Evolutionary conservation across 1,140 invertebrate species (phyloP).

Genomic region (Drosophila kurseongensis): DNA sequence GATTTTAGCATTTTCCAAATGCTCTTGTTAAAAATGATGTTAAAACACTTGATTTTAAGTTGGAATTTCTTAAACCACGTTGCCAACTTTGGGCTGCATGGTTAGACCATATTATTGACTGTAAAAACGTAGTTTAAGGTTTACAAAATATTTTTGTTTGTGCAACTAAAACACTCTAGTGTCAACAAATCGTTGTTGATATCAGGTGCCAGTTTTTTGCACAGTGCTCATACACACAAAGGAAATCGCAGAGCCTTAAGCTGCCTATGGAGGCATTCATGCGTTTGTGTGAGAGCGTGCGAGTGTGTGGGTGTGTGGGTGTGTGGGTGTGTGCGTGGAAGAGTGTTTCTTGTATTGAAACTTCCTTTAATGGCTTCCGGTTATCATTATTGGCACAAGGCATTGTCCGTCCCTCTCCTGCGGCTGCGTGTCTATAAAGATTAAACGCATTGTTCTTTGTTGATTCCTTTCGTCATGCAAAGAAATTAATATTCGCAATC

Average conservation of each 20-base stretch:
- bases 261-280: slow-evolving; percentile 47
- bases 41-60: too few species aligned
- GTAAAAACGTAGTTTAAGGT: background rate
- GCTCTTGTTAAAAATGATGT: too few species aligned
- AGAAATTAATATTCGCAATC: slow-evolving; percentile 83
- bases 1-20: too few species aligned
- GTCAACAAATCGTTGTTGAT: background rate
- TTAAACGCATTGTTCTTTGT: slow-evolving; percentile 78
- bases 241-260: slow-evolving; percentile 34
- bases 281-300: slow-evolving; percentile 23
- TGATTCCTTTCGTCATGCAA: slow-evolving; percentile 80
- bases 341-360: slow-evolving; percentile 72
- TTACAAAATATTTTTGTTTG: too few species aligned
- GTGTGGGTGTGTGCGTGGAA: slow-evolving; percentile 26
- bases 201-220: background rate
- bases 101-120: too few species aligned
- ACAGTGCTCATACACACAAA: slow-evolving; percentile 31
- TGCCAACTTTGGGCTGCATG: too few species aligned
- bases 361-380: slow-evolving; percentile 83
- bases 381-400: slow-evolving; percentile 79
- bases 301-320: background rate
- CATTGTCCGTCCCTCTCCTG: slow-evolving; percentile 49
- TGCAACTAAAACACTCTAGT: too few species aligned
- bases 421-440: slow-evolving; percentile 77
- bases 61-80: too few species aligned